Evolutionary conservation across 2,888 invertebrate species (phyloP), one percentile per base, ranked within the genome.

Genomic region (Macrophya annulata): DNA sequence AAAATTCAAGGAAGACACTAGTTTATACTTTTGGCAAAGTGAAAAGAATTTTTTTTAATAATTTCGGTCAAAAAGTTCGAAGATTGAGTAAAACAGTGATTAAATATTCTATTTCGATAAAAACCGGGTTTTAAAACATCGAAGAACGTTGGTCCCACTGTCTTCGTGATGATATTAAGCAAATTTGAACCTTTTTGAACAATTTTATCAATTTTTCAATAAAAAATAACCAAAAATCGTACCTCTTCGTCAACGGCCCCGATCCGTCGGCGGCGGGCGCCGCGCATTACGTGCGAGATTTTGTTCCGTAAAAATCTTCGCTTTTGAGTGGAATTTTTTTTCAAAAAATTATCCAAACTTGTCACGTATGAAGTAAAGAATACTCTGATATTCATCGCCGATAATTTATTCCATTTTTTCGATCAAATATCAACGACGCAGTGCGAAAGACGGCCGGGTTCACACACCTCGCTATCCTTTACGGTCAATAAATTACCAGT

Each of bases 211-310:
- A 17, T 48, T 17, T 12, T 43, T 40, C 9, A 12, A 8, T 0
- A 17, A 79, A 81, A 83, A 17, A 86, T 55, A 15, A 45, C 31
- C 40, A 71, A 84, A 65, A 87, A 83, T 84, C 65, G 25, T 31
- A 65, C 72, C 74, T 76, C 62, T 83, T 68, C 85, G 74, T 76
- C 87, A 87, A 88, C 87, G 87, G 88, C 88, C 85, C 85, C 84
- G 85, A 72, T 86, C 88, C 88, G 87, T 88, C 88, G 88, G 88
- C 86, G 84, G 85, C 62, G 86, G 71, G 37, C 86, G 43, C 65
- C 43, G 45, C 8, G 48, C 31, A 31, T 43, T 9, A 43, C 43
- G 21, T 43, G 62, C 43, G 8, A 15, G 10, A 6, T 12, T 37
- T 81, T 81, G 1, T 62, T 62, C n/a, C 25, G 9, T 45, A 9